These are phyloP conservation scores for Himantopus leucocephalus DNA, from an alignment of 2,113 vertebrate genomes.

Conservation along the genomic window DNA sequence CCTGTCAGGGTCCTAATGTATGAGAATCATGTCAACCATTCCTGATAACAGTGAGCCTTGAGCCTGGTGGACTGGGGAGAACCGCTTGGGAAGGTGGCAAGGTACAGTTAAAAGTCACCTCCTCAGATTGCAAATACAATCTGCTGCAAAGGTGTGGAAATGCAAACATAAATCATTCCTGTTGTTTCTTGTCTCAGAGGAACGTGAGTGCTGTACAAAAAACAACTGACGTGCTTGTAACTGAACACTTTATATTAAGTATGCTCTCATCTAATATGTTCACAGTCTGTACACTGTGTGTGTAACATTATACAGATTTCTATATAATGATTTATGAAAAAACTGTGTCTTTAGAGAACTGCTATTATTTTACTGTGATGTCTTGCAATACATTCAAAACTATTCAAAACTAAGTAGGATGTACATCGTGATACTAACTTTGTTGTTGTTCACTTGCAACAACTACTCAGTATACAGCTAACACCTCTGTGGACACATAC, in stretches of 20 bases:
- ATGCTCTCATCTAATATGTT: neutral
- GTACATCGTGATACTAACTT: neutral
- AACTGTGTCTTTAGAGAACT: neutral
- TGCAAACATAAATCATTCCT: conserved; percentile 28
- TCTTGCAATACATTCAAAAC: neutral
- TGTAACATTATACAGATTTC: neutral
- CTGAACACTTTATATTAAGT: neutral
- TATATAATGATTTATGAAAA: neutral
- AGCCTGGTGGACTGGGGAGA: neutral
- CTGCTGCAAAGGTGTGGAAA: conserved; percentile 1
- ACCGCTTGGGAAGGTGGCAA: neutral
- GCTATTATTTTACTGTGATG: neutral
- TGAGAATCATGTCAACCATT: neutral
- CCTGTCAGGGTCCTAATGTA: neutral
- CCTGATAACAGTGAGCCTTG: neutral
- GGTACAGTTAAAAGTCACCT: neutral
- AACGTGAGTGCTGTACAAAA: neutral
- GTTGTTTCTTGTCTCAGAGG: neutral
- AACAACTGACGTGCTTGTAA: neutral
- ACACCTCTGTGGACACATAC: neutral
- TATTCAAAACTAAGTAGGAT: neutral
- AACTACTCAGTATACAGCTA: neutral
- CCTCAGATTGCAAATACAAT: neutral
- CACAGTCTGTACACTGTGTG: neutral
- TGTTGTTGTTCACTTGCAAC: neutral